Base-by-base conservation (phyloP, 2,888 invertebrate genomes). In the Agrochola lychnidis region DNA sequence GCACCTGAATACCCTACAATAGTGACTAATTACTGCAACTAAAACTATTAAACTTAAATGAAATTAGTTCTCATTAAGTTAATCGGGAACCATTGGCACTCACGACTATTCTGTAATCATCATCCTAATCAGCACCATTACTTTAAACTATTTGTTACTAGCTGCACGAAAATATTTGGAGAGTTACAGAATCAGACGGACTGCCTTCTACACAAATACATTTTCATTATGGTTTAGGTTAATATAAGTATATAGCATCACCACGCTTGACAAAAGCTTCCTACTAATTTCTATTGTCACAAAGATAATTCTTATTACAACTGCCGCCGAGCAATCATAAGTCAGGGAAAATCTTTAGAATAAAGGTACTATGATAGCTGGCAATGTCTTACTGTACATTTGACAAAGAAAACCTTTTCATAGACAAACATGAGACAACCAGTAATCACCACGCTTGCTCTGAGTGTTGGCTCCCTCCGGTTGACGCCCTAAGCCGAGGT, bases 41-140 rank as follows among this genome's bases (percentile, higher is more conserved):
- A 25, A 22, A 53, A 45, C 30, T 30, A 68, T 48, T 12, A 76
- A 25, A 64, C 7, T 14, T 40, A 66, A 56, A 14, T n/a, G 14
- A 25, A 66, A 19, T 25, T 75, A 0, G n/a, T 59, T 75, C 10
- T 45, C 36, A 40, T 48, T 73, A 48, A 48, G 6, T 59, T 30
- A 16, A 48, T 25, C 40, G 25, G 40, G 7, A 25, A 36, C 45
- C 25, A 40, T 48, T 40, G 40, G 7, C 22, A 59, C 25, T 36
- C 10, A 48, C 36, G 57, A 22, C 36, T 10, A 3, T n/a, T 71
- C 42, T 30, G 0, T 7, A 16, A 19, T 14, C 48, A 12, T 56
- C 70, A 19, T 4, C 4, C 12, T 22, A 40, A 69, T 40, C 22
- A 4, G 5, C 14, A 22, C 19, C 2, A 40, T 67, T 25, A 67